Evolutionary conservation across 2,797 vertebrate genomes (phyloP).

Genomic region (Spinibarbus caldwelli): DNA sequence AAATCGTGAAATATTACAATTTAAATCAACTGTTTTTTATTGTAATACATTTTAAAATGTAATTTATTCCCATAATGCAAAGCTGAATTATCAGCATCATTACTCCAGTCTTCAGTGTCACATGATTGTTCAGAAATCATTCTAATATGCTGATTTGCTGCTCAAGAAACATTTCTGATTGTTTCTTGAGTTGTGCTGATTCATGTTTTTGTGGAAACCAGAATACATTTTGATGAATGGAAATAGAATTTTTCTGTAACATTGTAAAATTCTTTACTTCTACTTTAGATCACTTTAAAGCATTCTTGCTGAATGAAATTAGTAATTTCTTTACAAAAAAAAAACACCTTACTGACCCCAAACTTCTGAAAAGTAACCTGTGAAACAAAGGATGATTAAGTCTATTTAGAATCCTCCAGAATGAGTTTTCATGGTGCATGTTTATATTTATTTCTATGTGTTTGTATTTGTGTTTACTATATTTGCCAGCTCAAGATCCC

Average conservation of each 20-base stretch:
- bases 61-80: not conserved
- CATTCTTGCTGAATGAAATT: not conserved
- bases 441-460: not conserved
- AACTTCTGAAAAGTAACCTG: not conserved
- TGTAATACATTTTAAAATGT: not conserved
- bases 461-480: not conserved
- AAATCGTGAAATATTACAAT: not conserved
- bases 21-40: not conserved
- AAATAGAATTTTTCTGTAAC: not conserved
- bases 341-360: not conserved
- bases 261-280: not conserved
- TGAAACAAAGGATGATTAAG: not conserved
- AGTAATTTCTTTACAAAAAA: not conserved
- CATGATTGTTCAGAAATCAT: not conserved
- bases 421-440: not conserved
- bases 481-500: not conserved
- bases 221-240: not conserved
- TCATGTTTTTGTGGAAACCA: not conserved
- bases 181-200: not conserved
- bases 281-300: not conserved
- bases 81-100: not conserved
- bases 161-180: not conserved
- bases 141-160: not conserved
- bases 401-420: not conserved
- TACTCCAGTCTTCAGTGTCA: not conserved